Percentiles rank a stretch among this genome's conserved stretches.
Conservation (phyloP, 1,140 invertebrate genomes). For the Heliothis virescens region DNA sequence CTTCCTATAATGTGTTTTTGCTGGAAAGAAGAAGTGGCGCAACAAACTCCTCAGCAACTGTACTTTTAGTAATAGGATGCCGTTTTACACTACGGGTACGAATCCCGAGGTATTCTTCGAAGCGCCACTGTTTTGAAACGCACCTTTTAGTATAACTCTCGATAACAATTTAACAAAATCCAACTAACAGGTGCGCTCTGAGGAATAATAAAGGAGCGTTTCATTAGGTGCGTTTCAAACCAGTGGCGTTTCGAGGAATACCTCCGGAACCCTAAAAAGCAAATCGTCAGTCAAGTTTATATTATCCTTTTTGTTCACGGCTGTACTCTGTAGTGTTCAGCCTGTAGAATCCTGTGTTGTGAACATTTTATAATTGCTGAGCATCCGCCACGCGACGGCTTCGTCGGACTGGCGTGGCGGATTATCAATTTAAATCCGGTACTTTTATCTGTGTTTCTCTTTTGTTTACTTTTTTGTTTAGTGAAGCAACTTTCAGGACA, state of each 20-base stretch:
- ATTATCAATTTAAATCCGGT: slow-evolving; percentile 21
- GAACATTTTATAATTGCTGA: slow-evolving; percentile 35
- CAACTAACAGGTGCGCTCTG: no score
- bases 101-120: no score
- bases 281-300: slow-evolving; percentile 6
- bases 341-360: not conserved
- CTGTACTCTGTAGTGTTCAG: not conserved
- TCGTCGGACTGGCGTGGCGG: not conserved
- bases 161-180: no score
- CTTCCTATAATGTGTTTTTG: no score
- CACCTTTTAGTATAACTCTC: no score
- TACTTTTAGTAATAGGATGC: no score
- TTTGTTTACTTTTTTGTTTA: not conserved
- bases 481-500: not conserved
- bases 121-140: no score
- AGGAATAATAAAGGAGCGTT: no score
- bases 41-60: no score
- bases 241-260: not conserved
- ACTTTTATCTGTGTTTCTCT: not conserved
- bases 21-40: no score
- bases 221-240: no score
- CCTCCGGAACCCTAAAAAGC: not conserved
- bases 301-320: not conserved
- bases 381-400: not conserved
- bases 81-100: no score